Percentiles rank a stretch among this genome's conserved stretches.
Conservation (phyloP, 2,113 vertebrate genomes). For the Takifugu bimaculatus region DNA sequence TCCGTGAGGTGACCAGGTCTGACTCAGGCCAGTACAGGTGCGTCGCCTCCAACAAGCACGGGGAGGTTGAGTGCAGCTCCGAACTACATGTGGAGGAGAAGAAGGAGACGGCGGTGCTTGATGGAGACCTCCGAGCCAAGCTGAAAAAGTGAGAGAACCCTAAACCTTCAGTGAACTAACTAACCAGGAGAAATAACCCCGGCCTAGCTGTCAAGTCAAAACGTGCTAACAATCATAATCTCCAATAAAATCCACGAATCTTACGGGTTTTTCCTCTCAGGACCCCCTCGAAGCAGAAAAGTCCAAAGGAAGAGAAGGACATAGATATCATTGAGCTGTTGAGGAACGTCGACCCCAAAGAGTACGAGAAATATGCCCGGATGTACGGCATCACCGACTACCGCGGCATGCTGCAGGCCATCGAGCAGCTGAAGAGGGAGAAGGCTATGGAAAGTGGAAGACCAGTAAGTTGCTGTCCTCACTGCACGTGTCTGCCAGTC, state of each 20-base stretch:
- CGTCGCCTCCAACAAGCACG: slow-evolving; percentile 85
- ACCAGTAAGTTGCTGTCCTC: slow-evolving; percentile 69
- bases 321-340: slow-evolving; percentile 95
- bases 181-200: no score
- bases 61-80: slow-evolving; percentile 87
- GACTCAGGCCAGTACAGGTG: slow-evolving; percentile 89
- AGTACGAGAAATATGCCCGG: slow-evolving; percentile 97
- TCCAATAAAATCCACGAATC: neutral
- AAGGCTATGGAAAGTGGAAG: slow-evolving; percentile 86
- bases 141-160: slow-evolving; percentile 84
- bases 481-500: neutral
- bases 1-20: slow-evolving; percentile 85
- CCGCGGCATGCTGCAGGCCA: slow-evolving; percentile 94
- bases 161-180: neutral
- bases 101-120: slow-evolving; percentile 76
- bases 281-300: slow-evolving; percentile 89
- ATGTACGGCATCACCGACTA: slow-evolving; percentile 99
- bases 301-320: slow-evolving; percentile 85
- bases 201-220: no score
- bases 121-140: slow-evolving; percentile 89
- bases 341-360: slow-evolving; percentile 98
- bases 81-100: slow-evolving; percentile 87
- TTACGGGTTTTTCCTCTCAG: slow-evolving; percentile 60
- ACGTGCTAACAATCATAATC: neutral
- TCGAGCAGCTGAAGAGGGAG: slow-evolving; percentile 90